Evolutionary conservation across 2,113 vertebrate species (phyloP).

Genomic region (Danionella cerebrum): DNA sequence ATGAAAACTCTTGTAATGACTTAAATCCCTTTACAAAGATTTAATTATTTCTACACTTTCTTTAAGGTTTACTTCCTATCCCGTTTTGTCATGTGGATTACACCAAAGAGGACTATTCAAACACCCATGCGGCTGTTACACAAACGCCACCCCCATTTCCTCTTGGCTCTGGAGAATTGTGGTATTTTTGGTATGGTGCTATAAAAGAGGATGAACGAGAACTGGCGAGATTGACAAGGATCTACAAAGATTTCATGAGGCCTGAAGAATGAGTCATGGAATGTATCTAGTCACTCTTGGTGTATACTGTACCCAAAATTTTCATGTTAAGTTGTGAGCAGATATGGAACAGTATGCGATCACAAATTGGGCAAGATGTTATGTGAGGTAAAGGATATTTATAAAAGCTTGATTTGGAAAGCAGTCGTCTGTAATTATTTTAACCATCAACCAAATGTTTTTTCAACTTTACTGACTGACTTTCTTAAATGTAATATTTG

Average conservation of each 20-base stretch:
- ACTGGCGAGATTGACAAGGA: conserved; percentile 65
- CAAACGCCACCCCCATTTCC: conserved; percentile 59
- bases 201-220: conserved; percentile 61
- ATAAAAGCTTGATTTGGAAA: too few species aligned
- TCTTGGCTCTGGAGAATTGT: conserved; percentile 45
- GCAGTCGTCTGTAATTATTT: too few species aligned
- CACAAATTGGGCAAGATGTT: too few species aligned
- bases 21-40: not conserved
- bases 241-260: conserved; percentile 69
- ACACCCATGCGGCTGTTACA: conserved; percentile 72
- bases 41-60: not conserved
- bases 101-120: conserved; percentile 66
- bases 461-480: too few species aligned
- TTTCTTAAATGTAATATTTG: too few species aligned
- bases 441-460: too few species aligned
- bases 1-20: too few species aligned
- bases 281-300: too few species aligned
- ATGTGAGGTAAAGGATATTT: too few species aligned
- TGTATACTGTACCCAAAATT: too few species aligned
- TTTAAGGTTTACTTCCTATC: conserved; percentile 70
- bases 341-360: too few species aligned
- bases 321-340: too few species aligned
- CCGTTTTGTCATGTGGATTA: conserved; percentile 63
- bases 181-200: conserved; percentile 82
- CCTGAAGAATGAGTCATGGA: conserved; percentile 29